These are phyloP conservation scores for Etheostoma nigrum DNA, from an alignment of 2,797 vertebrate genomes.

Conservation along the genomic window DNA sequence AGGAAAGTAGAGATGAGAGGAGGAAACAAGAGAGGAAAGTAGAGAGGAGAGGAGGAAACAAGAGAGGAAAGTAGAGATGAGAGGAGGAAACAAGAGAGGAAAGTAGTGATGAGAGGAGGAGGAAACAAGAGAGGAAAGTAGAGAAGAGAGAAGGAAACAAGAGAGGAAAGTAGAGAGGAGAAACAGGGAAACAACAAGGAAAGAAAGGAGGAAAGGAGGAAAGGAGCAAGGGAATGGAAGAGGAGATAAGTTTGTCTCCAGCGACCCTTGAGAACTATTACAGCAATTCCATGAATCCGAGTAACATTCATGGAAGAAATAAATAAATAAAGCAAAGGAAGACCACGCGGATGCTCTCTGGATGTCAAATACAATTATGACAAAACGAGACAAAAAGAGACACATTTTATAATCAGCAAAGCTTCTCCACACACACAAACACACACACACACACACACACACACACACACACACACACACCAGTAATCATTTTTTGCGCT, in stretches of 20 bases:
- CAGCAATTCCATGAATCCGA: slow-evolving; percentile 28
- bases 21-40: too few relatives aligned
- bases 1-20: too few relatives aligned
- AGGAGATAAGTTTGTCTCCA: slow-evolving; percentile 18
- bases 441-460: not conserved
- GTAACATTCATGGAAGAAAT: not conserved
- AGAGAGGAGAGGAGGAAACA: too few relatives aligned
- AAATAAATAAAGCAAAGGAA: not conserved
- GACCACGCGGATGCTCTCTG: slow-evolving; percentile 1
- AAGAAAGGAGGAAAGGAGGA: too few relatives aligned
- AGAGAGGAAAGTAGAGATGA: too few relatives aligned
- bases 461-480: slow-evolving; percentile 26
- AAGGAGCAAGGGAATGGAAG: not conserved
- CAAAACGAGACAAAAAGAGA: slow-evolving; percentile 26
- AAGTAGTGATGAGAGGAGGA: too few relatives aligned
- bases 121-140: too few relatives aligned
- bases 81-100: too few relatives aligned
- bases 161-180: not conserved
- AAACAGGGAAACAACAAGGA: too few relatives aligned
- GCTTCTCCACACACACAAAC: slow-evolving; percentile 13
- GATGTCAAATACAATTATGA: slow-evolving; percentile 38
- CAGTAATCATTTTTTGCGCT: slow-evolving; percentile 74
- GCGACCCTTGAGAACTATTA: slow-evolving; percentile 23
- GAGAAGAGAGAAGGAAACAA: too few relatives aligned
- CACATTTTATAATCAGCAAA: slow-evolving; percentile 35